phyloP scores from a whole-genome alignment of 2,113 vertebrate species.

The Dasyurus viverrinus region DNA sequence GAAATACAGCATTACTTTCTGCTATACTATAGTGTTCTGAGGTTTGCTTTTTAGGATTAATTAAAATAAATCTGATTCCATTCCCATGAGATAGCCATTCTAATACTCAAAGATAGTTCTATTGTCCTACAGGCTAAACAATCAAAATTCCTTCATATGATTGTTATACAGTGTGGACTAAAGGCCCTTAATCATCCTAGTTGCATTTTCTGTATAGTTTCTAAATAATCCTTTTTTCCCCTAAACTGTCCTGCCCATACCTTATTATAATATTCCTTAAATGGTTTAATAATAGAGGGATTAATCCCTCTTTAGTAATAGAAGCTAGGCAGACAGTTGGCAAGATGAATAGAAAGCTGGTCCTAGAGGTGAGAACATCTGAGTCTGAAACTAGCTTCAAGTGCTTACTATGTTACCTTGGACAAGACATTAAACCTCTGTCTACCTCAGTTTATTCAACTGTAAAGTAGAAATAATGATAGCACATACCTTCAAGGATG shows the following conservation, averaged over 20 bases:
- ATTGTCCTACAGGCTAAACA: background rate
- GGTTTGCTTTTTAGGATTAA: background rate
- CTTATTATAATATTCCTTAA: background rate
- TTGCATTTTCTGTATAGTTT: background rate
- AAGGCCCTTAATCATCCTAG: background rate
- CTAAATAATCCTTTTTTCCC: background rate
- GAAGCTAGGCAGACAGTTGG: background rate
- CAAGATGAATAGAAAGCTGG: background rate
- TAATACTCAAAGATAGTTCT: background rate
- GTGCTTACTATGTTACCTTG: background rate
- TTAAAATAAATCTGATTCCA: background rate
- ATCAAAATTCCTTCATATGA: background rate
- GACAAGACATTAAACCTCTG: background rate
- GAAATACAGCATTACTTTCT: background rate
- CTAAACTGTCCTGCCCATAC: background rate
- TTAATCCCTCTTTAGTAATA: background rate
- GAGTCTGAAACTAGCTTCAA: background rate
- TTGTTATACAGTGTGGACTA: background rate
- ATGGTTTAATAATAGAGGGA: background rate
- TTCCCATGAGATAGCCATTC: background rate
- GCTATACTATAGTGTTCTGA: background rate
- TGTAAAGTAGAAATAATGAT: background rate
- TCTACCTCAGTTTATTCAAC: background rate
- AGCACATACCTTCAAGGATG: background rate
- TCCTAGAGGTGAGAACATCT: background rate